Conservation (phyloP, 2,797 vertebrate species). For the Poecilia wingei region DNA sequence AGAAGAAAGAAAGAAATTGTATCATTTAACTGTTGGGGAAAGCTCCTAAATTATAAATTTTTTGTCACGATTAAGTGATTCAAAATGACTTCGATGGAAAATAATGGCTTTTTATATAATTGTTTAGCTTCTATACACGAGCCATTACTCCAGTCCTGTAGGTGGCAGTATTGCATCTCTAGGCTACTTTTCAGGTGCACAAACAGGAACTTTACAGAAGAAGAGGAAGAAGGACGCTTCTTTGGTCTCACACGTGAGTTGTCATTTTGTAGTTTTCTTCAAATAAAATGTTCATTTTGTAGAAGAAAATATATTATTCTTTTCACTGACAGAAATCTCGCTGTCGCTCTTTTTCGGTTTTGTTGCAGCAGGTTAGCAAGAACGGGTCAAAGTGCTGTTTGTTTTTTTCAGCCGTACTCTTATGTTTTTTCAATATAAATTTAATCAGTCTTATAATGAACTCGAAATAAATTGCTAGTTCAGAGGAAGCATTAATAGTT, state of each 20-base stretch:
- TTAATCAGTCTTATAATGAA: too few relatives aligned
- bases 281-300: background rate
- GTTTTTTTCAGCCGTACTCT: background rate
- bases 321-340: background rate
- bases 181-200: too few relatives aligned
- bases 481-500: background rate
- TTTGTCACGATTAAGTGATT: background rate
- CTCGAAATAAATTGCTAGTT: background rate
- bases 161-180: background rate
- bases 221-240: background rate
- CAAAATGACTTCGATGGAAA: background rate
- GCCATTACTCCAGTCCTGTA: background rate
- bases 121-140: background rate
- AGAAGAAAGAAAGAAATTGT: background rate
- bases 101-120: background rate
- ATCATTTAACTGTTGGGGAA: too few relatives aligned
- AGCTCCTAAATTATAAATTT: background rate
- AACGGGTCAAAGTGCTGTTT: background rate
- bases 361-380: background rate
- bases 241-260: conserved; percentile 60
- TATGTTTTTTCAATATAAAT: background rate
- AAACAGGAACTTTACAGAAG: background rate
- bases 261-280: too few relatives aligned
- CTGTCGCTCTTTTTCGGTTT: background rate
- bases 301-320: background rate